These are phyloP conservation scores for Dendrocincla tyrannina DNA, from an alignment of 2,797 vertebrate genomes.

Conservation along the genomic window DNA sequence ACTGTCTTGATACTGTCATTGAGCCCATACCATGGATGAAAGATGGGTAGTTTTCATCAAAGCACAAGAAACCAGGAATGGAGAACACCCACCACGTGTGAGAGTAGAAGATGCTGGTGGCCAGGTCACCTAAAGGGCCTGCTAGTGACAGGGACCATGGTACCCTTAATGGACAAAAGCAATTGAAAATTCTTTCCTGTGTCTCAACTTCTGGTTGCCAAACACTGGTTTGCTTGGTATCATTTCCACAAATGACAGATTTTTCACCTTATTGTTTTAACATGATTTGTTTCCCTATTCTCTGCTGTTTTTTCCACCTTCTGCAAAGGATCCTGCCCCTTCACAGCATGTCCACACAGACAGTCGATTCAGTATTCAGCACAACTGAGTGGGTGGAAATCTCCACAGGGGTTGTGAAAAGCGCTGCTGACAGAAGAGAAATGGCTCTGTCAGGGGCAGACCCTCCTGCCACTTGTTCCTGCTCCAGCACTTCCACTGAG, in stretches of 20 bases:
- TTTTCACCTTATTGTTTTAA: not conserved
- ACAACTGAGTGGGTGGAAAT: not conserved
- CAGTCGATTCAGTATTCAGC: not conserved
- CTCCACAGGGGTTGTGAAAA: conserved; percentile 1
- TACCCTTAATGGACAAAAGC: not conserved
- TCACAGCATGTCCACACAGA: conserved; percentile 3
- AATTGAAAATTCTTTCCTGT: not conserved
- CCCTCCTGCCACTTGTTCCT: not conserved
- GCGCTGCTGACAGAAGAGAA: not conserved
- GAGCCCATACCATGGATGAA: not conserved
- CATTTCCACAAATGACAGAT: not conserved
- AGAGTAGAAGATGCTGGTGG: not conserved
- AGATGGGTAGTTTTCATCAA: not conserved
- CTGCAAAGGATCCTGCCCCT: not conserved
- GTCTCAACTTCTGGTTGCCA: not conserved
- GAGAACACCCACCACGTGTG: not conserved
- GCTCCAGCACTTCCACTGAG: not conserved
- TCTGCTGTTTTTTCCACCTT: not conserved
- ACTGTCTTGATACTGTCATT: not conserved
- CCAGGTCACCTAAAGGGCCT: not conserved
- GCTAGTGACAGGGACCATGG: not conserved
- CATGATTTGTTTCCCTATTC: not conserved
- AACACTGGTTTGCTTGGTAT: not conserved
- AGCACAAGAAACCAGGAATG: not conserved
- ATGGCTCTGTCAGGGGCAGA: not conserved